These are phyloP conservation scores for Sphenodon punctatus DNA, from an alignment of 2,797 vertebrate genomes.

Conservation along the genomic window DNA sequence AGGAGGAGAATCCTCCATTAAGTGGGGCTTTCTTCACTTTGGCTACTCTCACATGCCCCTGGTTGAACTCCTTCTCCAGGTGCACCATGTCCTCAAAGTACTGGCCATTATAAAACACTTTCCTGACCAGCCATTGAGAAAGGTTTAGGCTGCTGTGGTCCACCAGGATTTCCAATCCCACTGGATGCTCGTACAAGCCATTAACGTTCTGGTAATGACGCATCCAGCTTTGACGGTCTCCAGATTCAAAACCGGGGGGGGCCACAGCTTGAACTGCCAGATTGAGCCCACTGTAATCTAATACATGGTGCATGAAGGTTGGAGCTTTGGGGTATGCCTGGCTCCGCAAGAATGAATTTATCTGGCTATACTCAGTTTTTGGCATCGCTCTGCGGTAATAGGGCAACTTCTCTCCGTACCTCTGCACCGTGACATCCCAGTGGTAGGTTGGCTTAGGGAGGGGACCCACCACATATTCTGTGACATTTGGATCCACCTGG, in stretches of 20 bases:
- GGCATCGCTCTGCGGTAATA: constrained; percentile 77
- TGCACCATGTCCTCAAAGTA: constrained; percentile 63
- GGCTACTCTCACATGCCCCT: constrained; percentile 32
- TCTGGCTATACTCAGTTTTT: constrained; percentile 68
- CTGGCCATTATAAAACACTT: constrained; percentile 63
- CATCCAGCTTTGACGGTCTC: constrained; percentile 61
- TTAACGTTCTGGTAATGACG: constrained; percentile 46
- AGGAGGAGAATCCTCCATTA: constrained; percentile 31
- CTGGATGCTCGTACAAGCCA: constrained; percentile 56
- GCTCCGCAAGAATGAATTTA: constrained; percentile 57
- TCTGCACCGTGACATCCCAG: constrained; percentile 76
- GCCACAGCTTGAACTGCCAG: not conserved
- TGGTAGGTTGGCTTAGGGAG: constrained; percentile 68
- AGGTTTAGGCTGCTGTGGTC: constrained; percentile 52
- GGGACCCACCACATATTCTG: constrained; percentile 83
- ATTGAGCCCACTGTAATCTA: constrained; percentile 43
- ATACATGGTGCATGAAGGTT: constrained; percentile 58
- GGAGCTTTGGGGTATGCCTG: constrained; percentile 76
- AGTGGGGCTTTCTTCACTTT: constrained; percentile 20
- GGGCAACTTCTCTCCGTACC: constrained; percentile 69
- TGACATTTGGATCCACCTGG: constrained; percentile 65
- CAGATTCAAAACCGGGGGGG: constrained; percentile 47
- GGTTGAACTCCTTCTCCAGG: constrained; percentile 57
- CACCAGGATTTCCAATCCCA: constrained; percentile 67
- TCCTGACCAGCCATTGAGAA: constrained; percentile 48